phyloP scores from a whole-genome alignment of 2,113 vertebrate species.

The Passerina amoena region DNA sequence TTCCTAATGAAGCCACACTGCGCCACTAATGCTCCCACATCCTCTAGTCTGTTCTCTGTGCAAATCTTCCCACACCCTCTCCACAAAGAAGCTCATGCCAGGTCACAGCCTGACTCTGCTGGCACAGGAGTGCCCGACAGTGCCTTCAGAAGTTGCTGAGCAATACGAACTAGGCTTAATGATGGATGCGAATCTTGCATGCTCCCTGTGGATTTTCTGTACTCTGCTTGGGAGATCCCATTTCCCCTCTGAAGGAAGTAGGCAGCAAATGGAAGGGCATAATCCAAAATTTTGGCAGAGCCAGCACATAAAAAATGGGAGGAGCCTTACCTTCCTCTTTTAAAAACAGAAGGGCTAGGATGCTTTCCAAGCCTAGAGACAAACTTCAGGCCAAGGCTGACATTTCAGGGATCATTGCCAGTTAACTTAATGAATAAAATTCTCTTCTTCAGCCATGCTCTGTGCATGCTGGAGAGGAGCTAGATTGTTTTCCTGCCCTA shows the following conservation, averaged over 20 bases:
- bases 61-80: neutral
- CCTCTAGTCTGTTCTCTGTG: neutral
- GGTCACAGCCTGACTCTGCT: slow-evolving; percentile 8
- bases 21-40: neutral
- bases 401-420: slow-evolving; percentile 21
- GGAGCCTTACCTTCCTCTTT: neutral
- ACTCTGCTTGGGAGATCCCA: neutral
- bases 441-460: neutral
- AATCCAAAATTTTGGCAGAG: neutral
- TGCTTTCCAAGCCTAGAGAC: slow-evolving; percentile 11
- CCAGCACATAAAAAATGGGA: neutral
- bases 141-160: neutral
- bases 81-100: neutral
- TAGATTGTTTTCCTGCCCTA: slow-evolving; percentile 17
- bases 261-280: neutral
- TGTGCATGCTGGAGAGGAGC: neutral
- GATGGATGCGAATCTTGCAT: neutral
- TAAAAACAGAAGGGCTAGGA: neutral
- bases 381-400: slow-evolving; percentile 32
- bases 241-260: neutral
- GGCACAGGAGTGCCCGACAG: neutral
- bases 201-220: neutral
- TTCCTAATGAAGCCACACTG: neutral
- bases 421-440: slow-evolving; percentile 59
- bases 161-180: neutral